A percentile compares a stretch with the other conserved stretches of the same genome.
Conservation (phyloP, 2,888 invertebrate species). For the Choreutis nemorana region DNA sequence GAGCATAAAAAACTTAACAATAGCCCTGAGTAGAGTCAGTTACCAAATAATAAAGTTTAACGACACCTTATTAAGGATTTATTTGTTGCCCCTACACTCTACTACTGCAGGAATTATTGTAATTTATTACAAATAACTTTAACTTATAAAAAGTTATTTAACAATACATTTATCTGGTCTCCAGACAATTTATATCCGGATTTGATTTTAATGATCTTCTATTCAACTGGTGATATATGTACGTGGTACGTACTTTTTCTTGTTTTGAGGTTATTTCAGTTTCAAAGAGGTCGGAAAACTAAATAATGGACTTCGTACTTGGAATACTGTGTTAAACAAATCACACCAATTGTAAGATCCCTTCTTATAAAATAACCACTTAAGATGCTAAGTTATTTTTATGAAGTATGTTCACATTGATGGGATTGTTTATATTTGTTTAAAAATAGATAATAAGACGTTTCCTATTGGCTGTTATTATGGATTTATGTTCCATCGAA, state of each 20-base stretch:
- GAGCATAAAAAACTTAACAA: constrained; percentile 47
- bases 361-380: constrained; percentile 22
- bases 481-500: no score
- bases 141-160: constrained; percentile 41
- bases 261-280: constrained; percentile 6
- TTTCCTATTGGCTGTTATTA: no score
- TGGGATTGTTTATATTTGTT: constrained; percentile 1
- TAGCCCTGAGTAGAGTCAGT: constrained; percentile 51
- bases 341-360: no score
- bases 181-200: constrained; percentile 41
- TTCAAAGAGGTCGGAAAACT: constrained; percentile 10
- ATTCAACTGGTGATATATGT: no score
- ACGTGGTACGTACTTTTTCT: no score
- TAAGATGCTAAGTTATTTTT: constrained; percentile 8
- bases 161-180: constrained; percentile 23
- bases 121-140: constrained; percentile 62
- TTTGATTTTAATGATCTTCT: constrained; percentile 49
- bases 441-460: constrained; percentile 1
- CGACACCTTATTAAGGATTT: constrained; percentile 63
- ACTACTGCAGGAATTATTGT: constrained; percentile 61
- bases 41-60: constrained; percentile 53
- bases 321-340: no score
- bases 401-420: constrained; percentile 1
- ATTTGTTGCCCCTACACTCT: constrained; percentile 44
- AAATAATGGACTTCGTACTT: no score